These are phyloP conservation scores for Digitonthophagus gazella DNA, from an alignment of 2,888 invertebrate species.

Conservation along the genomic window DNA sequence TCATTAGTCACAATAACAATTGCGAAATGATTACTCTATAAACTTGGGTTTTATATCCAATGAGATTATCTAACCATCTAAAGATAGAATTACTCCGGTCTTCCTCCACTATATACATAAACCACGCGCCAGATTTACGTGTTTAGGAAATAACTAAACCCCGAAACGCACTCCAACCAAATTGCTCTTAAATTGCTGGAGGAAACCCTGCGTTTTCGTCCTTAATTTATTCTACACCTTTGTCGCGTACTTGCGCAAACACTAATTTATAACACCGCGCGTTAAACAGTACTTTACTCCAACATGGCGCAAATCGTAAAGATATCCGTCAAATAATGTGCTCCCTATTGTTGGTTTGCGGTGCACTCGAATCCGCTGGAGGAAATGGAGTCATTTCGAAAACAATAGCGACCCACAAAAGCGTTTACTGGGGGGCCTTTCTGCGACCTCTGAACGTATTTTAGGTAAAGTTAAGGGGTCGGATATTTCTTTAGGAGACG, in stretches of 20 bases:
- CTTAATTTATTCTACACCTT: background rate
- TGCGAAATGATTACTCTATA: background rate
- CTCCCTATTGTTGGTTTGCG: background rate
- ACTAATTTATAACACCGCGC: background rate
- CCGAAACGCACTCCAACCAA: background rate
- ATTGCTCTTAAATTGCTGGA: background rate
- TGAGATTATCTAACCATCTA: background rate
- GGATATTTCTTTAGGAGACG: slow-evolving; percentile 14
- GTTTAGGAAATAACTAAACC: background rate
- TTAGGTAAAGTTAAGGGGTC: slow-evolving; percentile 2
- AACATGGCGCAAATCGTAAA: background rate
- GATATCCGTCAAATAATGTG: background rate
- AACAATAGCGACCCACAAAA: background rate
- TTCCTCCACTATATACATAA: background rate
- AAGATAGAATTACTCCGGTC: background rate
- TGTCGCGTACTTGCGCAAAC: background rate
- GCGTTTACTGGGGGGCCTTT: background rate
- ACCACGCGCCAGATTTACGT: background rate
- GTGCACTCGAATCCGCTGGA: background rate
- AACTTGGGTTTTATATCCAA: background rate
- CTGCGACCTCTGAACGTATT: slow-evolving; percentile 2
- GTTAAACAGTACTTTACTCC: background rate
- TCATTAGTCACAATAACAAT: background rate
- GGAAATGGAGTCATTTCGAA: background rate
- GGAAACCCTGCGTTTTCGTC: background rate